These are phyloP conservation scores for Synergus gifuensis DNA, from an alignment of 2,888 invertebrate species.

Conservation along the genomic window DNA sequence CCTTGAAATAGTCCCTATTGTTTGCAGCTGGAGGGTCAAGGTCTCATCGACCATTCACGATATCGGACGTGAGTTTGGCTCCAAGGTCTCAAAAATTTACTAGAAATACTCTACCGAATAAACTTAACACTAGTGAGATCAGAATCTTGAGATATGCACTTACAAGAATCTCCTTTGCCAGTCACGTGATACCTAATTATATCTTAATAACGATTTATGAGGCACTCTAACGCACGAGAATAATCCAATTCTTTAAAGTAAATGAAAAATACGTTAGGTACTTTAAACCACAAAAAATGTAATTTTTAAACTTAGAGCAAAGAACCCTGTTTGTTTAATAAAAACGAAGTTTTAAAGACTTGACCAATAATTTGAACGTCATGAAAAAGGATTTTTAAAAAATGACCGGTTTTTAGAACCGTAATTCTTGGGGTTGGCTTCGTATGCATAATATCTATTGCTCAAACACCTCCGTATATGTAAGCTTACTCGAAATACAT, in stretches of 20 bases:
- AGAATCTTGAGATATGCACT: constrained; percentile 15
- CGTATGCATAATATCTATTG: background rate
- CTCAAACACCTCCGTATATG: background rate
- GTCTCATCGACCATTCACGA: constrained; percentile 36
- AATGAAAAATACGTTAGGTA: background rate
- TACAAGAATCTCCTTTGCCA: background rate
- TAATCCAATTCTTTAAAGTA: background rate
- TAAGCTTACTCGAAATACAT: constrained; percentile 10
- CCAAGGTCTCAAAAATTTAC: constrained; percentile 17
- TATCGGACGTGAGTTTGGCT: constrained; percentile 32
- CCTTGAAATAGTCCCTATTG: constrained; percentile 34
- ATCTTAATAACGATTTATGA: background rate
- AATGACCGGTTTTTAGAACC: background rate
- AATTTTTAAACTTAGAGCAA: background rate
- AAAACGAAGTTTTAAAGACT: background rate
- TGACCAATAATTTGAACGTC: background rate
- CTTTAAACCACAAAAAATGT: background rate
- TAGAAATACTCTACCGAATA: constrained; percentile 17
- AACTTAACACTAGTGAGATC: constrained; percentile 10
- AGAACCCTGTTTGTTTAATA: background rate
- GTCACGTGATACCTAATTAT: background rate
- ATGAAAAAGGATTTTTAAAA: background rate
- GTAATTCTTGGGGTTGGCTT: constrained; percentile 17
- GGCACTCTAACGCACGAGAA: background rate
- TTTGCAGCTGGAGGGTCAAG: constrained; percentile 36